Conservation (phyloP, 2,113 vertebrate genomes). For the Empidonax traillii region DNA sequence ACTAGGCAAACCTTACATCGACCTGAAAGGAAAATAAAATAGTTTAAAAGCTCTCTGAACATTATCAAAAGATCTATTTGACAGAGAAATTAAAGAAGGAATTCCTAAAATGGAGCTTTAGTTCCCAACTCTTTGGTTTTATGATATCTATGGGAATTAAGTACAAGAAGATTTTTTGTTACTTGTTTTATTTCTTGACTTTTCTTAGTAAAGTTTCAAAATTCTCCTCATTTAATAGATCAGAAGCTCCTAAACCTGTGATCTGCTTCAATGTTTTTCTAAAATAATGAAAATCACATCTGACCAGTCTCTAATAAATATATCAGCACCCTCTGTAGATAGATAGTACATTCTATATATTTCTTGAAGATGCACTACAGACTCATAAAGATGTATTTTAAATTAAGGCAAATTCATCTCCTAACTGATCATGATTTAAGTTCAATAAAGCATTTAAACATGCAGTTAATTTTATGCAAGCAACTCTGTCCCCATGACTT, state of each 20-base stretch:
- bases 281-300: neutral
- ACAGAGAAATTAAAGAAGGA: constrained; percentile 56
- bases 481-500: neutral
- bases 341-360: neutral
- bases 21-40: constrained; percentile 72
- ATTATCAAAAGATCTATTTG: constrained; percentile 69
- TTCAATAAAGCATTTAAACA: neutral
- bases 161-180: constrained; percentile 9
- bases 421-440: neutral
- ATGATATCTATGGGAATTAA: constrained; percentile 35
- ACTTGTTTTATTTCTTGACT: constrained; percentile 22
- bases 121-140: constrained; percentile 47
- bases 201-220: constrained; percentile 28
- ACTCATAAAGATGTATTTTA: neutral
- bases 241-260: neutral
- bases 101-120: constrained; percentile 53
- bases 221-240: neutral
- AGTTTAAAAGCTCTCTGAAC: constrained; percentile 71
- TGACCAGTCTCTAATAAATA: neutral
- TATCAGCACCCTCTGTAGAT: neutral
- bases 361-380: neutral
- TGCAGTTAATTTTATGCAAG: neutral
- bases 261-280: neutral
- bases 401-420: neutral
- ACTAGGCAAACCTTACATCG: constrained; percentile 61